These are phyloP conservation scores for Caenorhabditis briggsae DNA, from an alignment of 1,140 invertebrate genomes.

Conservation along the genomic window DNA sequence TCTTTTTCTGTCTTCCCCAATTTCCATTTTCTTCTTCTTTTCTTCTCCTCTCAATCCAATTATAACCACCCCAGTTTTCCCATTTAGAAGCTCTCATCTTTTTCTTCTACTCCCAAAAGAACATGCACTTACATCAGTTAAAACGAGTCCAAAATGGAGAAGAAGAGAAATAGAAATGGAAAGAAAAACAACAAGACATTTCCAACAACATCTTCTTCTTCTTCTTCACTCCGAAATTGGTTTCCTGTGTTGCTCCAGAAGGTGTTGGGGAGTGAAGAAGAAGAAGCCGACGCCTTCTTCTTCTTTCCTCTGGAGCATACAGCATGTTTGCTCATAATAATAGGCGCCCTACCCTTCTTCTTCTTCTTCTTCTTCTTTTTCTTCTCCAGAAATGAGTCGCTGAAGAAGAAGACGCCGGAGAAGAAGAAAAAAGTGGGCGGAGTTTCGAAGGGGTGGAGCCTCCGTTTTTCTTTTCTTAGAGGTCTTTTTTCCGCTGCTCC, in stretches of 20 bases:
- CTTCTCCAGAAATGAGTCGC: not conserved
- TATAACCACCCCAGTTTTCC: no score
- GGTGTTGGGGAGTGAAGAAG: not conserved
- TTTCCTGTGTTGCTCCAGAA: constrained; percentile 14
- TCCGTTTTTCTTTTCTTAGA: not conserved
- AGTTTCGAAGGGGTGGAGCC: constrained; percentile 2
- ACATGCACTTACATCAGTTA: no score
- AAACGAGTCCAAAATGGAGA: no score
- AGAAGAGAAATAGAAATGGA: no score
- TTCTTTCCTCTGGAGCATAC: no score
- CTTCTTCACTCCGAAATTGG: constrained; percentile 22
- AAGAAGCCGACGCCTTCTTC: not conserved
- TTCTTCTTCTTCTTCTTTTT: not conserved
- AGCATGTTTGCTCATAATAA: constrained; percentile 54
- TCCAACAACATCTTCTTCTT: not conserved
- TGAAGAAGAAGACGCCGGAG: not conserved
- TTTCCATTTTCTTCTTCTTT: no score
- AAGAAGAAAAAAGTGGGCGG: constrained; percentile 24
- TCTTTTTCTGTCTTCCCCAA: no score
- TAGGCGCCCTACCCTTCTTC: not conserved
- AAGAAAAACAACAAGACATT: no score
- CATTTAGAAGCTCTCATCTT: no score
- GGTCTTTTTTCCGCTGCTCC: not conserved
- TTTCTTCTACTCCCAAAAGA: no score
- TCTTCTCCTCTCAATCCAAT: no score